Evolutionary conservation across 2,888 invertebrate genomes (phyloP).

Genomic region (Pyrrhosoma nymphula): DNA sequence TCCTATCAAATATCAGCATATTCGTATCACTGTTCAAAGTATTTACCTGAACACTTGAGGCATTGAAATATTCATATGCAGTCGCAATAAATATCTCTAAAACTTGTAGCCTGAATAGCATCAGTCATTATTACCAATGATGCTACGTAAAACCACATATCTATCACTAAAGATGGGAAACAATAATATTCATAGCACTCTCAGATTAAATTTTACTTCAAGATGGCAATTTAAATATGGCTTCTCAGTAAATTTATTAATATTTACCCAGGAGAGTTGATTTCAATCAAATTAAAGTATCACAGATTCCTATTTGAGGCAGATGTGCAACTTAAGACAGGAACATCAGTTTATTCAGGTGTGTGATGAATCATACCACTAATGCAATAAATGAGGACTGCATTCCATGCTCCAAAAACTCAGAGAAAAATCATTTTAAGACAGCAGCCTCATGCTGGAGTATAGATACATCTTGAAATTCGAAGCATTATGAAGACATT

Average conservation of each 20-base stretch:
- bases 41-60: not conserved
- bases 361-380: not conserved
- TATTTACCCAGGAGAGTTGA: not conserved
- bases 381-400: not conserved
- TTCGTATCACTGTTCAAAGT: not conserved
- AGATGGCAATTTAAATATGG: no score
- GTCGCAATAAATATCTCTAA: not conserved
- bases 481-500: not conserved
- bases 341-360: not conserved
- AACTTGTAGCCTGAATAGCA: not conserved
- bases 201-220: not conserved
- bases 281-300: not conserved
- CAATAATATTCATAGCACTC: not conserved
- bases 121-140: not conserved
- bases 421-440: not conserved
- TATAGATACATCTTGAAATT: not conserved
- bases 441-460: not conserved
- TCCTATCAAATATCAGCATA: not conserved
- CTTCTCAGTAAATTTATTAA: no score
- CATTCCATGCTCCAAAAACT: not conserved
- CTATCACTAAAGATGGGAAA: not conserved
- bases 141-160: not conserved
- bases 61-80: not conserved
- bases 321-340: not conserved
- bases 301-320: not conserved